phyloP scores from a whole-genome alignment of 2,797 vertebrate species.

The Thalassophryne amazonica region DNA sequence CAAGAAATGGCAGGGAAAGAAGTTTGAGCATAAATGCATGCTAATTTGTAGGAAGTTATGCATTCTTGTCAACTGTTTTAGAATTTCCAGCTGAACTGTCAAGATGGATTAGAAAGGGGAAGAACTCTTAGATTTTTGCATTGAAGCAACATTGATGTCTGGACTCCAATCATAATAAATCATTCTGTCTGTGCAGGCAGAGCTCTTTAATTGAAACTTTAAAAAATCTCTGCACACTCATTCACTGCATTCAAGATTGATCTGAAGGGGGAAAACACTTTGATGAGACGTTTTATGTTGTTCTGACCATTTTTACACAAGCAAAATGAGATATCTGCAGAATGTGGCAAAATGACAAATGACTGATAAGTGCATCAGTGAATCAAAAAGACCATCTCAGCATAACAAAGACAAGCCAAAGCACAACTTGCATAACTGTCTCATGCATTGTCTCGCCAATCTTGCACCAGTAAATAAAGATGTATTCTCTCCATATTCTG shows the following conservation, averaged over 20 bases:
- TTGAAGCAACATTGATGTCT: constrained; percentile 19
- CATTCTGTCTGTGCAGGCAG: constrained; percentile 30
- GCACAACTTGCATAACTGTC: background rate
- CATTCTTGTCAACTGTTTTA: background rate
- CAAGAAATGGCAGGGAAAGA: constrained; percentile 14
- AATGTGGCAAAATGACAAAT: background rate
- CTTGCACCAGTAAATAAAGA: background rate
- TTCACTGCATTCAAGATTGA: constrained; percentile 21
- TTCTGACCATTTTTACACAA: constrained; percentile 18
- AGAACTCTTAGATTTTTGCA: constrained; percentile 23
- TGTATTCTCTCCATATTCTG: background rate
- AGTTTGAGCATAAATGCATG: constrained; percentile 29
- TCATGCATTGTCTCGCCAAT: background rate
- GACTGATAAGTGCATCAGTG: background rate
- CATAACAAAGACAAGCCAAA: background rate
- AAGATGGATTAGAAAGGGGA: constrained; percentile 20
- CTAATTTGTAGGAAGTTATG: constrained; percentile 6
- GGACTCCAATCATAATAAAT: constrained; percentile 25
- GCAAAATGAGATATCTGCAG: background rate
- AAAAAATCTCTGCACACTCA: constrained; percentile 20
- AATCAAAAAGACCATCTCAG: background rate
- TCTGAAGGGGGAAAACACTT: constrained; percentile 17
- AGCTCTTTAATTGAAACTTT: constrained; percentile 32
- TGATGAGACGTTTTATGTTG: constrained; percentile 15
- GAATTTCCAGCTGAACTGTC: constrained; percentile 4